phyloP scores from a whole-genome alignment of 2,113 vertebrate species.

The Balaeniceps rex region DNA sequence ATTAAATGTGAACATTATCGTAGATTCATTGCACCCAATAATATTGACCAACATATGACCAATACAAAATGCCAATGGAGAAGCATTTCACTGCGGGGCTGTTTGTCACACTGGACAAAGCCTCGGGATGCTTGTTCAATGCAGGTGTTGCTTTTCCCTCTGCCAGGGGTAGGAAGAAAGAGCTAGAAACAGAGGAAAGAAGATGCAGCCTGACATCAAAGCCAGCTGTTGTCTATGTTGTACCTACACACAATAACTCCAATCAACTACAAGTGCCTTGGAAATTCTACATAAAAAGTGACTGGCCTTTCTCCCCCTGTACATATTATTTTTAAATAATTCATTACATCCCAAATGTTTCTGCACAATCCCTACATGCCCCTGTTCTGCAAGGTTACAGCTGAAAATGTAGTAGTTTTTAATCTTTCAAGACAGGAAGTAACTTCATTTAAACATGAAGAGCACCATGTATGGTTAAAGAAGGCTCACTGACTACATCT shows the following conservation, averaged over 20 bases:
- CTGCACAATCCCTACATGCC: background rate
- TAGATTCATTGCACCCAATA: background rate
- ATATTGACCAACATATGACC: fast-evolving
- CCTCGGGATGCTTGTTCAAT: background rate
- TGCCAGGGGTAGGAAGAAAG: background rate
- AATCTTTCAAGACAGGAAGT: background rate
- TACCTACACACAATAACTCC: background rate
- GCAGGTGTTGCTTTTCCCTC: background rate
- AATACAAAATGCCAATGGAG: background rate
- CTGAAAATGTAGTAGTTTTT: background rate
- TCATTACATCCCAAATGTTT: background rate
- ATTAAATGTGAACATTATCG: background rate
- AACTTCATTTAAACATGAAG: background rate
- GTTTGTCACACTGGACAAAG: background rate
- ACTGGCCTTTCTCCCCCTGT: background rate
- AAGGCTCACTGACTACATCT: background rate
- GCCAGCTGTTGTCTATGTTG: background rate
- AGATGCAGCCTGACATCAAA: background rate
- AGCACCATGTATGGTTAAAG: background rate
- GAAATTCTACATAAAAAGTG: background rate
- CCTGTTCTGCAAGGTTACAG: background rate
- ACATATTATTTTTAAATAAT: background rate
- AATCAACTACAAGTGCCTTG: background rate
- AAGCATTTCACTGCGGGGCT: background rate
- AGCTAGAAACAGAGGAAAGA: background rate